Evolutionary conservation across 2,888 invertebrate species (phyloP), one percentile per base, ranked within the genome.

Genomic region (Pheosia gnoma): DNA sequence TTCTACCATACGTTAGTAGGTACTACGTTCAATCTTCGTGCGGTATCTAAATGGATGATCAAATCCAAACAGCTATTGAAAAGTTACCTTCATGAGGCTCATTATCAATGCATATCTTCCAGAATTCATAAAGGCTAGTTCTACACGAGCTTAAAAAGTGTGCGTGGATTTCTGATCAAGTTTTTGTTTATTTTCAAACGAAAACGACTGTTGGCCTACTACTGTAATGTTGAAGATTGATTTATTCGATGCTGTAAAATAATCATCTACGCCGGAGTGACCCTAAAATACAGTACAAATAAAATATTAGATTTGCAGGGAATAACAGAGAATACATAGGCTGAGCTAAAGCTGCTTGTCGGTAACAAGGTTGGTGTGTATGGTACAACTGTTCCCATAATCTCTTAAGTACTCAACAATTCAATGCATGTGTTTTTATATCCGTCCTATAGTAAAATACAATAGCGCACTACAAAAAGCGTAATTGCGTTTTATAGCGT

Each of bases 401-500:
- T 51, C 49, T 57, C 43, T 43, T 10, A 41, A 56, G 41, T 56
- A 25, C 53, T 53, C 10, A 36, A 11, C 37, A 53, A 38, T 38
- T 53, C 53, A 53, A 53, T 53, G 53, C 53, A 9, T 51, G 13
- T 65, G 25, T 70, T 60, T 63, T 67, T 60, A 62, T 57, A 59
- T 66, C 68, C 66, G 71, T 74, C 67, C 47, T 64, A 56, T 59
- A 60, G 58, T 53, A 59, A 60, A 25, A 64, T 66, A 73, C 70
- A 78, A 77, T 72, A 70, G 72, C 57, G 62, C 59, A 52, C 39
- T 57, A 60, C 72, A 75, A 75, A 75, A 75, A 71, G 53, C 53
- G 67, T 77, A 72, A 82, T 81, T 77, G 68, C 72, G 71, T 71
- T 78, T 77, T 70, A 77, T 69, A 77, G 63, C 52, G 70, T 71